Evolutionary conservation across 2,113 vertebrate genomes (phyloP).

Genomic region (Cebidichthys violaceus): DNA sequence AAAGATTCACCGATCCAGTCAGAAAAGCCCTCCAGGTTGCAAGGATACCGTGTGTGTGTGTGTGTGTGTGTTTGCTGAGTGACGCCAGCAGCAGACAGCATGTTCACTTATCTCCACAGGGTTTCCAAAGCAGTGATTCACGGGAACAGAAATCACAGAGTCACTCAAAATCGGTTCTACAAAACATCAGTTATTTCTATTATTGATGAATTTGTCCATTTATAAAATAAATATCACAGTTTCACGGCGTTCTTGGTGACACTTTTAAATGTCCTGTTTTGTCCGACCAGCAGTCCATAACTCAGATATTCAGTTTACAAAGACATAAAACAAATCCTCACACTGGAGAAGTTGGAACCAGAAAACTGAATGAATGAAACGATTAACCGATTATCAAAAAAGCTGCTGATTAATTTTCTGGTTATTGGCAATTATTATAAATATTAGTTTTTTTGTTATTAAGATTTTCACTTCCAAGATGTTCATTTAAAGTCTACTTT

Average conservation of each 20-base stretch:
- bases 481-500: no score
- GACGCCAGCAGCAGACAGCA: not conserved
- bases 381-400: no score
- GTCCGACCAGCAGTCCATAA: no score
- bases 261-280: not conserved
- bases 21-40: not conserved
- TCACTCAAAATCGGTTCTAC: not conserved
- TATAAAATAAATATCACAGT: no score
- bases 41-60: not conserved
- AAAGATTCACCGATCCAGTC: not conserved
- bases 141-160: not conserved
- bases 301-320: not conserved
- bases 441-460: no score
- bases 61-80: conserved; percentile 11
- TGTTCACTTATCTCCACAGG: not conserved
- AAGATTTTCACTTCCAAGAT: no score
- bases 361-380: no score
- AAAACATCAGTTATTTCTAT: not conserved
- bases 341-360: no score
- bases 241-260: not conserved
- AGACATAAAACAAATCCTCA: not conserved
- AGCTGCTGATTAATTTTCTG: no score
- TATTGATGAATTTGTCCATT: not conserved
- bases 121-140: not conserved
- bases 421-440: no score